Evolutionary conservation across 2,888 invertebrate species (phyloP).

Genomic region (Gandaritis pyraliata): DNA sequence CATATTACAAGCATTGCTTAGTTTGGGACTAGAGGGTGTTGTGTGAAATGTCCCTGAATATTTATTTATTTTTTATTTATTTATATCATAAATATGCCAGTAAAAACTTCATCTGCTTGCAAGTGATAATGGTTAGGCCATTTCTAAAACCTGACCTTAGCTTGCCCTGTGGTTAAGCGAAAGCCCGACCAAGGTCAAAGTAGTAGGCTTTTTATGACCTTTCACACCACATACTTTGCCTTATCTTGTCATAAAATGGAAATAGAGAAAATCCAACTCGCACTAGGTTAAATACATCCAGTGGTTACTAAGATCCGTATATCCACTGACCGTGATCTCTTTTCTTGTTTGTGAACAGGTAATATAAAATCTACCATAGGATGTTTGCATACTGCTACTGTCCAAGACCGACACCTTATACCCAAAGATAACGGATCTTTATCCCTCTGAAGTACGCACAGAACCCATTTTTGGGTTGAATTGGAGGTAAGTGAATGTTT

Average conservation of each 20-base stretch:
- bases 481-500: too few relatives aligned
- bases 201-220: conserved; percentile 11
- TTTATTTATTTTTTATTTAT: too few relatives aligned
- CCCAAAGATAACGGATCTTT: too few relatives aligned
- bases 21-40: too few relatives aligned
- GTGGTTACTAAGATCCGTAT: background rate
- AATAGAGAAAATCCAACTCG: conserved; percentile 4
- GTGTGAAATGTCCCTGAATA: too few relatives aligned
- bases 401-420: too few relatives aligned
- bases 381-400: too few relatives aligned
- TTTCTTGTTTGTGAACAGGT: background rate
- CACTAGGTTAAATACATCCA: background rate
- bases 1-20: too few relatives aligned
- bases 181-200: conserved; percentile 43
- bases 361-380: too few relatives aligned
- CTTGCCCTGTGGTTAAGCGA: conserved; percentile 38
- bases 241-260: background rate
- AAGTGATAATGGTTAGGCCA: conserved; percentile 7
- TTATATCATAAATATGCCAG: too few relatives aligned
- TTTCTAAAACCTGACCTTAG: conserved; percentile 35
- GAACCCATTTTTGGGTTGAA: too few relatives aligned
- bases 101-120: background rate
- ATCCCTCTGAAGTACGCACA: too few relatives aligned
- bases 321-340: background rate
- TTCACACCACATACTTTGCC: background rate